These are phyloP conservation scores for Danio choprae DNA, from an alignment of 2,797 vertebrate genomes.

Conservation along the genomic window DNA sequence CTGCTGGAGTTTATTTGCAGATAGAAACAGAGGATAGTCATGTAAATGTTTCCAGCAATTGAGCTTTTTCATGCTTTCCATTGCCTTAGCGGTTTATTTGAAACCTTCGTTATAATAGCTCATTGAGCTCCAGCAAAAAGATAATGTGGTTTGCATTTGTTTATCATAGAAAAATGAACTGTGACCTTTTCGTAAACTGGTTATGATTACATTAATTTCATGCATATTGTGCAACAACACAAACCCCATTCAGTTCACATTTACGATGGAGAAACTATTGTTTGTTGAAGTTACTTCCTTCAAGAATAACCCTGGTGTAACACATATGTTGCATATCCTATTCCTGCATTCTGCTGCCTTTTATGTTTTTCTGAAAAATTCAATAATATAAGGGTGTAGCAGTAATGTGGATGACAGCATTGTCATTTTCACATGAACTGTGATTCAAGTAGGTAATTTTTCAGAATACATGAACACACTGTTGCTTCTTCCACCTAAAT, in stretches of 20 bases:
- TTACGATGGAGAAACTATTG: not conserved
- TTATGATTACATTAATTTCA: not conserved
- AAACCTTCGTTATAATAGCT: conserved; percentile 65
- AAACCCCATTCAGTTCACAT: not conserved
- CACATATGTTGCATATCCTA: not conserved
- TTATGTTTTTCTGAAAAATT: not conserved
- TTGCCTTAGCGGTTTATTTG: conserved; percentile 63
- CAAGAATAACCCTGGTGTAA: not conserved
- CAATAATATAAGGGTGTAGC: not conserved
- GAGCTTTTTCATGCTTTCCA: conserved; percentile 70
- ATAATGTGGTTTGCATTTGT: conserved; percentile 47
- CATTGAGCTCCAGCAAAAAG: conserved; percentile 45
- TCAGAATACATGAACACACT: not conserved
- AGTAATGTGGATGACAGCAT: not conserved
- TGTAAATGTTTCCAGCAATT: conserved; percentile 77
- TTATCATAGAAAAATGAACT: conserved; percentile 4
- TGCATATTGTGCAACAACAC: not conserved
- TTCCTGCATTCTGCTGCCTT: not conserved
- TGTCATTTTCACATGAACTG: not conserved
- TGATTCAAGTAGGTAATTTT: not conserved
- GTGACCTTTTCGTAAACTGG: not conserved
- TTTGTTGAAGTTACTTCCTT: not conserved
- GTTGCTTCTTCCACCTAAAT: not conserved
- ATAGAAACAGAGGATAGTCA: conserved; percentile 68
- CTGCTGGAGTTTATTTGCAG: conserved; percentile 78